Percentiles rank a stretch among this genome's conserved stretches.
phyloP scores from a whole-genome alignment of 2,113 vertebrate species.

The Microcebus lehilahytsara region DNA sequence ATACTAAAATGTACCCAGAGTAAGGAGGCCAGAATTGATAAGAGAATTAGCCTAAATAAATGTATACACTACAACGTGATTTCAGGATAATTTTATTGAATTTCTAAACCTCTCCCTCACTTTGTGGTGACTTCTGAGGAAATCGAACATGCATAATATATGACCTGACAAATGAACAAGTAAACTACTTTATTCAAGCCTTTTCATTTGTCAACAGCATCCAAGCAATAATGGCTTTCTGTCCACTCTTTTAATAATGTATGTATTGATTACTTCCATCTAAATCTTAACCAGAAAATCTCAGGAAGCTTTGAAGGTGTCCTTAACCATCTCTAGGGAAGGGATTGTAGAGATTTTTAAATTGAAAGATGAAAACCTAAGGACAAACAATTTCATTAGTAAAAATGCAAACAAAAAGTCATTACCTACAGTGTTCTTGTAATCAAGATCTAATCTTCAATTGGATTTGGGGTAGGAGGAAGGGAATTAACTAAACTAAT shows the following conservation, averaged over 20 bases:
- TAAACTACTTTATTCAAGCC: constrained; percentile 85
- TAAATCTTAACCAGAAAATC: constrained; percentile 67
- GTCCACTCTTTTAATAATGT: constrained; percentile 83
- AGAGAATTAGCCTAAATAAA: constrained; percentile 82
- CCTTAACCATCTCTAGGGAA: constrained; percentile 74
- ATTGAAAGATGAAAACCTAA: constrained; percentile 76
- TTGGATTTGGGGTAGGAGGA: constrained; percentile 55
- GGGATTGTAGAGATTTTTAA: constrained; percentile 67
- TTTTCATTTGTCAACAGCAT: constrained; percentile 84
- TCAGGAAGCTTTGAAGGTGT: constrained; percentile 58
- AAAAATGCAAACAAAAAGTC: constrained; percentile 68
- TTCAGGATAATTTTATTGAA: constrained; percentile 83
- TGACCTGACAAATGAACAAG: constrained; percentile 84
- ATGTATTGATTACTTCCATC: constrained; percentile 83
- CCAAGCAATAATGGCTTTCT: constrained; percentile 79
- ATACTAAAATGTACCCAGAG: constrained; percentile 73
- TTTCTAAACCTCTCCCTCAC: constrained; percentile 80
- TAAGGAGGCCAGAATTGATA: constrained; percentile 74
- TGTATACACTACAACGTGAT: constrained; percentile 81
- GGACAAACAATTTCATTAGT: constrained; percentile 69
- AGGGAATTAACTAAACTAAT: constrained; percentile 49
- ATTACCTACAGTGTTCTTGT: constrained; percentile 56
- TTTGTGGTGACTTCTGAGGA: constrained; percentile 77
- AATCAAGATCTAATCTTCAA: constrained; percentile 61
- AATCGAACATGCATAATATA: constrained; percentile 83